Base-by-base conservation (phyloP, 2,888 invertebrate genomes). In the Ochropacha duplaris region DNA sequence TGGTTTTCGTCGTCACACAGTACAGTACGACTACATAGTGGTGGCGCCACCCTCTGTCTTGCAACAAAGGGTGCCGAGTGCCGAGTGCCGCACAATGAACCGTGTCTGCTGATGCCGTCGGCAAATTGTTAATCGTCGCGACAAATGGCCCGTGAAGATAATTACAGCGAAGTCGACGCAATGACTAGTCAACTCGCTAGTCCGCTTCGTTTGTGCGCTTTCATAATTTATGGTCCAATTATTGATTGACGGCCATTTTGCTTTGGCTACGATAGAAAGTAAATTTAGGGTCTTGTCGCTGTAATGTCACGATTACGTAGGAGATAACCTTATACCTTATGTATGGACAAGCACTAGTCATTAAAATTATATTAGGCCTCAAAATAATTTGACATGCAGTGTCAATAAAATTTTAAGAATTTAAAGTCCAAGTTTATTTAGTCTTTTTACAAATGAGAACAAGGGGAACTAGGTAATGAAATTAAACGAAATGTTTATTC, bases 141-240 rank as follows among this genome's bases (percentile, higher is more conserved):
- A 76, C 81, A 80, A 86, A 86, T 86, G 86, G 81, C 70, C 79
- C 83, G 81, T 84, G 78, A 85, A 86, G 85, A 86, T 86, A 85
- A 86, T 86, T 84, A 82, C 72, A 58, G 60, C 57, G 75, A 19
- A 44, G 78, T 71, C 73, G 74, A 72, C 74, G 66, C 61, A 62
- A 62, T 66, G 64, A 64, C 52, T 52, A 28, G 52, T 19, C 52
- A 19, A 31, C n/a, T n/a, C 44, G n/a, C 19, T 6, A 19, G 19
- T 44, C 9, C 16, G 19, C n/a, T 44, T 44, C 44, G 19, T 36
- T 36, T 36, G 36, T n/a, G n/a, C n/a, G 44, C 44, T 44, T 44
- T 44, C 19, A 2, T 44, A 44, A 44, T 44, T 44, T 19, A 44
- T 44, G 19, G 16, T 19, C 8, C 5, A 9, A n/a, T 44, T 44